phyloP scores from a whole-genome alignment of 2,888 invertebrate genomes.

The Mellilla xanthometata region DNA sequence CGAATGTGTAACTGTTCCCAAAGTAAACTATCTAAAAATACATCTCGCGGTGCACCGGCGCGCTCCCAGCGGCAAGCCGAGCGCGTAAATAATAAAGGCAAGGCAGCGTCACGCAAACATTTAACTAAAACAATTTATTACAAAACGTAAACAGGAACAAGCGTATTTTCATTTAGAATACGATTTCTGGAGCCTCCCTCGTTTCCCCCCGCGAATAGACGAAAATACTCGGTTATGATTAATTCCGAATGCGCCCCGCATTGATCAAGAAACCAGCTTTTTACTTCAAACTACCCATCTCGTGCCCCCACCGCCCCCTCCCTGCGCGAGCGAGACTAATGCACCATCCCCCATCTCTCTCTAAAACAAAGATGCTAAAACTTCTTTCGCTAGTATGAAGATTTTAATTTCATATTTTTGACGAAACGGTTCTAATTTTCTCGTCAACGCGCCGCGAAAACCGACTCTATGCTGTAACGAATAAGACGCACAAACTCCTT shows the following conservation, averaged over 20 bases:
- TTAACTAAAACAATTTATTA: slow-evolving; percentile 80
- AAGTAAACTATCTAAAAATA: slow-evolving; percentile 1
- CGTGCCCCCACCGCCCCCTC: slow-evolving; percentile 48
- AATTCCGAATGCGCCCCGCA: slow-evolving; percentile 81
- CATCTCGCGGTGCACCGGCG: background rate
- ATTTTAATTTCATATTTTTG: slow-evolving; percentile 84
- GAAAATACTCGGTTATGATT: slow-evolving; percentile 83
- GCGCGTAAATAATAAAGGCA: slow-evolving; percentile 52
- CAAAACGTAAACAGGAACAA: slow-evolving; percentile 82
- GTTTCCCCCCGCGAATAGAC: slow-evolving; percentile 54
- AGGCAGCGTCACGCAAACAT: slow-evolving; percentile 59
- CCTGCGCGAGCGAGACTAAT: slow-evolving; percentile 74
- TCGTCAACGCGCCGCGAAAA: slow-evolving; percentile 27
- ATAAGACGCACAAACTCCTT: slow-evolving; percentile 35
- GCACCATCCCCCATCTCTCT: slow-evolving; percentile 74
- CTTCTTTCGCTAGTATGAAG: slow-evolving; percentile 83
- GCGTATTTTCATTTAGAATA: slow-evolving; percentile 82
- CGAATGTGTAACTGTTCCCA: background rate
- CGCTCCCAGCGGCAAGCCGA: slow-evolving; percentile 6
- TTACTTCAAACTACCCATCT: slow-evolving; percentile 81
- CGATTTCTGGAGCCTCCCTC: slow-evolving; percentile 65
- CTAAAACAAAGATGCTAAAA: slow-evolving; percentile 84
- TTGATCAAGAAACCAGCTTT: slow-evolving; percentile 82
- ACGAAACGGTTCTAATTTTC: slow-evolving; percentile 81
- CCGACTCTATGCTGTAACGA: slow-evolving; percentile 28